Evolutionary conservation across 2,113 vertebrate genomes (phyloP).

Genomic region (Zosterops japonicus): DNA sequence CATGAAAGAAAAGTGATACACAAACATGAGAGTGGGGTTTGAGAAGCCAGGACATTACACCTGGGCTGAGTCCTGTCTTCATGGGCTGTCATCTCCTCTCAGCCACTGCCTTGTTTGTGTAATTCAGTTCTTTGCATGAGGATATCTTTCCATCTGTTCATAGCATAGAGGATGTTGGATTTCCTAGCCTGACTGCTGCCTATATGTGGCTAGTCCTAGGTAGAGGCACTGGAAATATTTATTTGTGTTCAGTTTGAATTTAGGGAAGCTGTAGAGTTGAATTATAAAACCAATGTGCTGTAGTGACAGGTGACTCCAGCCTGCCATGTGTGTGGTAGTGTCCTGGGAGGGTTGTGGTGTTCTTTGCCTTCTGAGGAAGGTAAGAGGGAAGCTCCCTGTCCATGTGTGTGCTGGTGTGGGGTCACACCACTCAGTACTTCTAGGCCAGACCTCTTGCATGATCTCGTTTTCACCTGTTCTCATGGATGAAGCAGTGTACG

Average conservation of each 20-base stretch:
- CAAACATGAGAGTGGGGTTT: not conserved
- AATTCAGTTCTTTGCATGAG: not conserved
- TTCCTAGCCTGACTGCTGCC: not conserved
- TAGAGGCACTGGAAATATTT: not conserved
- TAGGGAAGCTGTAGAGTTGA: not conserved
- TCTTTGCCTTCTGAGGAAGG: not conserved
- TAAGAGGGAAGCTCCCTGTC: not conserved
- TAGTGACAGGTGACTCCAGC: not conserved
- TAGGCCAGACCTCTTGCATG: not conserved
- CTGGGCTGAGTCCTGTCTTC: not conserved
- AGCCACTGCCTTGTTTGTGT: not conserved
- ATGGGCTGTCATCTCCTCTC: not conserved
- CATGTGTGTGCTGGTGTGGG: rapidly evolving
- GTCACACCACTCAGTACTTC: not conserved
- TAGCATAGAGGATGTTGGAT: not conserved
- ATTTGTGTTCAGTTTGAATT: not conserved
- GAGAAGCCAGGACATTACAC: not conserved
- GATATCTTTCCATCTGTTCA: not conserved
- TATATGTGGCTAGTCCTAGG: not conserved
- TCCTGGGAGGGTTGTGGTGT: not conserved
- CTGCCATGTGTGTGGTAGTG: rapidly evolving
- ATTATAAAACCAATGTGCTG: not conserved
- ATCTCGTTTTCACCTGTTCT: not conserved
- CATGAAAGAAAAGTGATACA: not conserved
- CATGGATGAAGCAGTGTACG: not conserved